Evolutionary conservation across 1,140 invertebrate genomes (phyloP).

Genomic region (Rhagoletis zephyria): DNA sequence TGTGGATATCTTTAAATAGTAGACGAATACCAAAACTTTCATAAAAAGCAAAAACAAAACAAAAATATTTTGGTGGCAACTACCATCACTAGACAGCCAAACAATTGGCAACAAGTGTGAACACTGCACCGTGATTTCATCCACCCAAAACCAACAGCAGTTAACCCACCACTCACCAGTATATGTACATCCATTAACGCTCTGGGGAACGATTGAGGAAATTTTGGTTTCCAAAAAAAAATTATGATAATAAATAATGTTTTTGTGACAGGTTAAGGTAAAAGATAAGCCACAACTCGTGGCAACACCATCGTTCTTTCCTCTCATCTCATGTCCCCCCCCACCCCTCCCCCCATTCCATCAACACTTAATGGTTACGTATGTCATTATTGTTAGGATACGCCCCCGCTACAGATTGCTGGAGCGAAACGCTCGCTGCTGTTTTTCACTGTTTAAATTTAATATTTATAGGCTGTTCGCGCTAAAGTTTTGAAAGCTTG

Average conservation of each 20-base stretch:
- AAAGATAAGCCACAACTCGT: constrained; percentile 45
- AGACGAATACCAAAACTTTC: neutral
- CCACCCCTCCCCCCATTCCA: neutral
- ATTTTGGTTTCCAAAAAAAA: constrained; percentile 29
- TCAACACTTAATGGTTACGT: neutral
- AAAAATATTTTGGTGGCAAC: neutral
- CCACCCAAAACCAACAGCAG: neutral
- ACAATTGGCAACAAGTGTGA: neutral
- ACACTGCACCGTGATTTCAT: neutral
- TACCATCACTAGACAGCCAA: neutral
- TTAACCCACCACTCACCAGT: neutral
- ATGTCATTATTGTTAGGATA: neutral
- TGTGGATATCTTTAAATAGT: neutral
- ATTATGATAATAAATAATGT: constrained; percentile 45
- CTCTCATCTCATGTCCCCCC: neutral
- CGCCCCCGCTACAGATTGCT: too few species aligned
- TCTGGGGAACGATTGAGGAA: constrained; percentile 33
- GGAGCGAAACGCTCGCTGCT: too few species aligned
- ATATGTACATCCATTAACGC: constrained; percentile 16
- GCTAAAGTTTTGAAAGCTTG: constrained; percentile 15
- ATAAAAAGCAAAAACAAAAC: neutral
- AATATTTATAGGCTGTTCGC: constrained; percentile 43
- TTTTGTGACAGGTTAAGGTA: constrained; percentile 14
- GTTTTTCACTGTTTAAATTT: neutral
- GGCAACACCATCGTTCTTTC: neutral